Evolutionary conservation across 2,797 vertebrate genomes (phyloP).

Genomic region (Amblyopsis hoosieri): DNA sequence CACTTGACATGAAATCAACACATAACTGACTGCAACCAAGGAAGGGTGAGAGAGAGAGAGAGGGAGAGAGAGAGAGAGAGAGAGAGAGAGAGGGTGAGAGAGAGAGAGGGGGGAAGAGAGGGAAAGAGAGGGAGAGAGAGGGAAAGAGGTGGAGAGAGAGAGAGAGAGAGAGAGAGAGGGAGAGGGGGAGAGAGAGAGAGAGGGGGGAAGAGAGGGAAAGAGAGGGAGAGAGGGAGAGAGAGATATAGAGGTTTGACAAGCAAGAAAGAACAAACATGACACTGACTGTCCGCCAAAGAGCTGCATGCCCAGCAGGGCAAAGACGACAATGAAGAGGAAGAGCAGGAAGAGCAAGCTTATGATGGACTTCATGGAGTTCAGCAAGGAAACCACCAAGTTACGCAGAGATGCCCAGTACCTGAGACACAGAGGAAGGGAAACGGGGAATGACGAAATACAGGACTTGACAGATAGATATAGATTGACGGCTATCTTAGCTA

Average conservation of each 20-base stretch:
- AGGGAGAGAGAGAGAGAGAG: not conserved
- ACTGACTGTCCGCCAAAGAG: slow-evolving; percentile 98
- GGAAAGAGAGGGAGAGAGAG: not conserved
- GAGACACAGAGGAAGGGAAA: slow-evolving; percentile 32
- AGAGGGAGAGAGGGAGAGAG: slow-evolving; percentile 8
- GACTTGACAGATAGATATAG: not conserved
- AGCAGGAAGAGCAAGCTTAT: slow-evolving; percentile 97
- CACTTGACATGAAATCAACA: no score
- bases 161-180: slow-evolving; percentile 8
- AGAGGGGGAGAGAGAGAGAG: slow-evolving; percentile 3
- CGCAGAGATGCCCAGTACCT: slow-evolving; percentile 97
- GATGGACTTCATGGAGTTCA: slow-evolving; percentile 99
- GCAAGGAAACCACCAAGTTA: slow-evolving; percentile 94
- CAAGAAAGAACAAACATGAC: not conserved
- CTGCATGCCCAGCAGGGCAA: slow-evolving; percentile 96
- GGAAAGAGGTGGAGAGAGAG: slow-evolving; percentile 8
- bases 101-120: no score
- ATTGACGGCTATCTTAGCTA: not conserved
- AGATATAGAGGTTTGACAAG: not conserved
- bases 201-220: not conserved
- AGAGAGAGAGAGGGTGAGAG: slow-evolving; percentile 1
- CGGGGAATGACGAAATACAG: not conserved
- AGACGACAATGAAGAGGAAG: slow-evolving; percentile 98
- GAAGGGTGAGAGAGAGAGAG: slow-evolving; percentile 3
- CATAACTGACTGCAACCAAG: no score